Evolutionary conservation across 1,140 invertebrate species (phyloP), one percentile per base, ranked within the genome.

Genomic region (Apocrypta bakeri): DNA sequence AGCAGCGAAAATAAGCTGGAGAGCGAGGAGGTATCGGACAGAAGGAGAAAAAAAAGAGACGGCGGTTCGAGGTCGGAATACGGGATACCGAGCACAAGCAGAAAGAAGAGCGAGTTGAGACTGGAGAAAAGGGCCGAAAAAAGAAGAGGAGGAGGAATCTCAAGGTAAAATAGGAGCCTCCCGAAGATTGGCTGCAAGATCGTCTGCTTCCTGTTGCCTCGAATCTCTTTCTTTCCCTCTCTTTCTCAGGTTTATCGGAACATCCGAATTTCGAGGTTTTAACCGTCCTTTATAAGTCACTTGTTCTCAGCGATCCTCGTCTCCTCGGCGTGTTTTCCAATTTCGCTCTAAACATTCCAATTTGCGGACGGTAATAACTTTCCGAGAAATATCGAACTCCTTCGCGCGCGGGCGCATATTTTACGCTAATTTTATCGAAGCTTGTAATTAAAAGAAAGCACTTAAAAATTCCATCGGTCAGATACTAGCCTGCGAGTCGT

Each of bases 21-120:
- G 64, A 77, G 48, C 48, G 48, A 21, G 48, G 74, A 63, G 74
- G 74, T 40, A 69, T 71, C 31, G 74, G 75, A 75, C 7, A 6
- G 71, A 83, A 73, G 12, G 14, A 64, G 56, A 77, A 64, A 73
- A 33, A 48, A 66, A 74, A 68, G 56, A 72, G 75, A 21, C 24
- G 31, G 69, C 64, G 68, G 40, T 79, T 74, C 82, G 82, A 79
- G 76, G 82, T 71, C 69, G 71, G 76, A 83, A 83, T 83, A 83
- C 69, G 76, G 61, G 69, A 83, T 79, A 25, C 4, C 2, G 25
- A 14, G n/a, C 27, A 9, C 33, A 37, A n/a, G 24, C 29, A 63
- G 68, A 56, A 56, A 64, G 29, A n/a, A 40, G 37, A 42, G 71
- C 12, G 37, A 42, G 40, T 9, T 11, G 56, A 72, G 42, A 29